These are phyloP conservation scores for Prinia subflava DNA, from an alignment of 2,113 vertebrate species.

Conservation along the genomic window DNA sequence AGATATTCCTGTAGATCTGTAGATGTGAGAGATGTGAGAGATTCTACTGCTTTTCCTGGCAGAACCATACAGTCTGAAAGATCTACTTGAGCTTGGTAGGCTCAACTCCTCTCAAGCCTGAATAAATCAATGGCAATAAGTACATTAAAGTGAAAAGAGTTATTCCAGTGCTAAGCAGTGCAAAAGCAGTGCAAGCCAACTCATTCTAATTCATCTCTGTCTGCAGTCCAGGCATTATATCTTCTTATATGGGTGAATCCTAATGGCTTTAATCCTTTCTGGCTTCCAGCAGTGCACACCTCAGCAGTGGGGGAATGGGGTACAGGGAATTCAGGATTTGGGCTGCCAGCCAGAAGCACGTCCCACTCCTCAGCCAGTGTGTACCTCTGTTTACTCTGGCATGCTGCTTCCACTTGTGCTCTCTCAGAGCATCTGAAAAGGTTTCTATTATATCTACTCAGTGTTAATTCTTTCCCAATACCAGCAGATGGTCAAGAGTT, in stretches of 20 bases:
- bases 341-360: not conserved
- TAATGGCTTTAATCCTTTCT: not conserved
- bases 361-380: not conserved
- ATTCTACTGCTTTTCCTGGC: not conserved
- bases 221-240: not conserved
- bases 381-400: not conserved
- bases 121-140: constrained; percentile 43
- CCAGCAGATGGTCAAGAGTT: not conserved
- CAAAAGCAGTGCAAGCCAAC: not conserved
- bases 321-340: not conserved
- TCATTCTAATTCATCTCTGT: not conserved
- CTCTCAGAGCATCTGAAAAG: not conserved
- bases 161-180: not conserved
- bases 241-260: not conserved
- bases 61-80: not conserved
- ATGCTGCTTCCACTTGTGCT: not conserved
- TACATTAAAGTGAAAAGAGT: not conserved
- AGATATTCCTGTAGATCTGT: not conserved
- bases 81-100: not conserved
- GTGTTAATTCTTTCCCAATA: not conserved
- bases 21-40: not conserved
- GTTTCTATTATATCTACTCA: not conserved
- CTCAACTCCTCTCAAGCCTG: not conserved
- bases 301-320: not conserved
- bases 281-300: not conserved